Percentiles rank a stretch among this genome's conserved stretches.
Conservation (phyloP, 2,888 invertebrate genomes). For the Limulus polyphemus region DNA sequence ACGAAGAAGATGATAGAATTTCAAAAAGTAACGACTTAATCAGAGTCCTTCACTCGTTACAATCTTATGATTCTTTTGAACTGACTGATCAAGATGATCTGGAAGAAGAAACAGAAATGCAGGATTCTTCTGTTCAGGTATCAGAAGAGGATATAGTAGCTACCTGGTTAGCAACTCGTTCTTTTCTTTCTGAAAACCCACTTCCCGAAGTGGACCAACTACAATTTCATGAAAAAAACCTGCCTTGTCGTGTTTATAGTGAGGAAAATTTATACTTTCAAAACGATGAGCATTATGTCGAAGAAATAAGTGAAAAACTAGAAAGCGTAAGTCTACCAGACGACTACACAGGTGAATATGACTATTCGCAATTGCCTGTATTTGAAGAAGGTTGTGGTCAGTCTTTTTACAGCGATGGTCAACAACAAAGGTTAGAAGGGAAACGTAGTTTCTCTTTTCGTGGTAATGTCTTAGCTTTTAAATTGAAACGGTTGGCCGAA, state of each 20-base stretch:
- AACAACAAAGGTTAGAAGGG: neutral
- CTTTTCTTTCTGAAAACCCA: constrained; percentile 45
- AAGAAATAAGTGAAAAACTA: constrained; percentile 20
- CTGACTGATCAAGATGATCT: constrained; percentile 42
- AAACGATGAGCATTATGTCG: constrained; percentile 65
- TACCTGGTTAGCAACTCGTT: constrained; percentile 35
- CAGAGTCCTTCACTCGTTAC: too few species aligned
- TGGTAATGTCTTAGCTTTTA: constrained; percentile 12
- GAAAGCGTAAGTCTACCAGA: constrained; percentile 18
- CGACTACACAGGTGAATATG: neutral
- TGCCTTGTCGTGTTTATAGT: constrained; percentile 68
- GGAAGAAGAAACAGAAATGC: constrained; percentile 68
- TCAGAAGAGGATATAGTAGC: constrained; percentile 87
- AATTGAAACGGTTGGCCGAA: constrained; percentile 13
- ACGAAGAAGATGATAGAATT: constrained; percentile 44
- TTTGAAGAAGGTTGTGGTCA: too few species aligned
- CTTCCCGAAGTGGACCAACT: constrained; percentile 58
- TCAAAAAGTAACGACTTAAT: constrained; percentile 47
- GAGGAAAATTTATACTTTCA: constrained; percentile 83
- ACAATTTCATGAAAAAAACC: constrained; percentile 44
- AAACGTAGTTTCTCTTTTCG: neutral
- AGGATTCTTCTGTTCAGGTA: constrained; percentile 68
- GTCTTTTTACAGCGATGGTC: neutral
- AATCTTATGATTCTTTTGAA: too few species aligned
- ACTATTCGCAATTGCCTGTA: too few species aligned